Evolutionary conservation across 2,888 invertebrate genomes (phyloP).

Genomic region (Pocota personata): DNA sequence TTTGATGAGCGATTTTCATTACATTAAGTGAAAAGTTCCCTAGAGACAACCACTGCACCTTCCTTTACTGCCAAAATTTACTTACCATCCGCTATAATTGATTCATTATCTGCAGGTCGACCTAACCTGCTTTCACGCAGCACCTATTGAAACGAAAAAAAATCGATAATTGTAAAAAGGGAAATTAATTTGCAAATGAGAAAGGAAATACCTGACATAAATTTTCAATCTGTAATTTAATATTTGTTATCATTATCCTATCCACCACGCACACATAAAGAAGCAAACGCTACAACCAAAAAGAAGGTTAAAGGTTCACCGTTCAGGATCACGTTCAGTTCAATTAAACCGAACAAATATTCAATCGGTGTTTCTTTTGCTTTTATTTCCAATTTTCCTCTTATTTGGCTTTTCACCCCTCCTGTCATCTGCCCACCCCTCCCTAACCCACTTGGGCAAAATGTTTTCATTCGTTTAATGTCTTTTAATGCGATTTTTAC

Average conservation of each 20-base stretch:
- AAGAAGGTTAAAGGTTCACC: conserved; percentile 1
- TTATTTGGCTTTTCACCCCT: background rate
- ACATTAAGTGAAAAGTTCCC: background rate
- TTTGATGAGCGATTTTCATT: background rate
- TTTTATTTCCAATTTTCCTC: conserved; percentile 6
- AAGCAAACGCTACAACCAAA: background rate
- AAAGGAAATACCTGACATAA: conserved; percentile 40
- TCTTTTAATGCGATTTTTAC: conserved; percentile 43
- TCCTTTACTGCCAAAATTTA: background rate
- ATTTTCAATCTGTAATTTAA: conserved; percentile 39
- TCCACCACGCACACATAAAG: background rate
- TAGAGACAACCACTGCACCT: background rate
- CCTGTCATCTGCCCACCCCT: background rate
- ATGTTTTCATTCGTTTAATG: conserved; percentile 35
- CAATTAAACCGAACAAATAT: conserved; percentile 48
- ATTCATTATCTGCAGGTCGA: conserved; percentile 3
- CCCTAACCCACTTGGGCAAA: background rate
- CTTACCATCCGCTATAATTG: background rate
- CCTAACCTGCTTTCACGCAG: background rate
- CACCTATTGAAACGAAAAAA: background rate
- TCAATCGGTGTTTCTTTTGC: conserved; percentile 9
- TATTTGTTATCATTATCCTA: conserved; percentile 37
- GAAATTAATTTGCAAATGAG: conserved; percentile 41
- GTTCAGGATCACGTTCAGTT: conserved; percentile 14
- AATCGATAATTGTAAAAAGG: conserved; percentile 6